A percentile compares a stretch with the other conserved stretches of the same genome.
phyloP scores from a whole-genome alignment of 2,113 vertebrate genomes.

The Notarius lentiginosus region DNA sequence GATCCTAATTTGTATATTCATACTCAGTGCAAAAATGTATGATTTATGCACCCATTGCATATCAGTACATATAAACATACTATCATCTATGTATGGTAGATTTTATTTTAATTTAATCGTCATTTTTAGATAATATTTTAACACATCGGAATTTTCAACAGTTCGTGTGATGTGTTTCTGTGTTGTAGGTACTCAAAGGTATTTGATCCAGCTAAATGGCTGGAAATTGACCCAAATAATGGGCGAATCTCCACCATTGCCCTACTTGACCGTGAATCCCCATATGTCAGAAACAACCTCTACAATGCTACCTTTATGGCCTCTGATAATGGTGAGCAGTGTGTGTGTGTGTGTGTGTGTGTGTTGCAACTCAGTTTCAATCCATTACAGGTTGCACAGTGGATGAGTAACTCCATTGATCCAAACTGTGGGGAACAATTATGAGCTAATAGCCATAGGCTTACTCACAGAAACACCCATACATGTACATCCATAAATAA shows the following conservation, averaged over 20 bases:
- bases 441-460: slow-evolving; percentile 9
- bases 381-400: slow-evolving; percentile 34
- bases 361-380: slow-evolving; percentile 30
- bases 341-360: background rate
- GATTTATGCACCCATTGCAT: background rate
- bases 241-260: slow-evolving; percentile 91
- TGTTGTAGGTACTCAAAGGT: slow-evolving; percentile 90
- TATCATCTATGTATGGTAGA: background rate
- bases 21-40: no score
- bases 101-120: background rate
- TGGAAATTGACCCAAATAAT: slow-evolving; percentile 87
- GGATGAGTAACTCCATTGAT: slow-evolving; percentile 46
- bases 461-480: slow-evolving; percentile 12
- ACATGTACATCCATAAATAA: slow-evolving; percentile 8
- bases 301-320: slow-evolving; percentile 97
- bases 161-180: slow-evolving; percentile 5
- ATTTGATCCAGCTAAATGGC: slow-evolving; percentile 92
- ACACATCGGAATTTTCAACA: background rate
- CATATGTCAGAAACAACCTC: slow-evolving; percentile 90
- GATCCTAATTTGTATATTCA: no score
- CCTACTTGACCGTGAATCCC: slow-evolving; percentile 90
- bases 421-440: slow-evolving; percentile 40
- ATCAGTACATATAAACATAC: background rate
- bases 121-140: background rate
- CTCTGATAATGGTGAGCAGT: slow-evolving; percentile 86